Percentiles rank a stretch among this genome's conserved stretches.
Evolutionary conservation across 2,797 vertebrate species (phyloP).

Genomic region (Synaphobranchus kaupii): DNA sequence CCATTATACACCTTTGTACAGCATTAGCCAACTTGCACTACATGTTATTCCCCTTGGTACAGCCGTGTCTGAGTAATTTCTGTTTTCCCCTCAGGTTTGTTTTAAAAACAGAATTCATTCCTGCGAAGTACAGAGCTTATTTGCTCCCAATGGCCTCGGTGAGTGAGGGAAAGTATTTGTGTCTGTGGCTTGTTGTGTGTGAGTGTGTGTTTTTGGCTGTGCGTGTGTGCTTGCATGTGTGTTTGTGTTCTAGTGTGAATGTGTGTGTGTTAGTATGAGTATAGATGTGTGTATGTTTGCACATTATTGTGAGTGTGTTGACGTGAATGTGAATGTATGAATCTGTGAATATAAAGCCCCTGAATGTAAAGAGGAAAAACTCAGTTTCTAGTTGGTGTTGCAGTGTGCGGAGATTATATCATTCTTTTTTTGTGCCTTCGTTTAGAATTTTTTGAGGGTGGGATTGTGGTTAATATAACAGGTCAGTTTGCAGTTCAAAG

Average conservation of each 20-base stretch:
- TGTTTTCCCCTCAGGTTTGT: constrained; percentile 75
- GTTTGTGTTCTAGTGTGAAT: neutral
- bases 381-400: neutral
- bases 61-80: neutral
- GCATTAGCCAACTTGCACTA: neutral
- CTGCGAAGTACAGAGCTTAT: constrained; percentile 80
- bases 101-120: constrained; percentile 93
- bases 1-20: neutral
- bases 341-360: no score
- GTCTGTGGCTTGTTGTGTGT: constrained; percentile 27
- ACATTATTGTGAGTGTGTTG: neutral
- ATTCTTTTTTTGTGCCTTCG: neutral
- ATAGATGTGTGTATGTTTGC: neutral
- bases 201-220: neutral
- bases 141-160: constrained; percentile 88
- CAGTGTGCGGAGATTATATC: neutral
- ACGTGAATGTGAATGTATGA: neutral
- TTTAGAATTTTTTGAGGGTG: neutral
- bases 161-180: constrained; percentile 48
- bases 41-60: neutral
- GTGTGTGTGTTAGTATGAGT: neutral
- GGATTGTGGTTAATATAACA: neutral
- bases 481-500: neutral
- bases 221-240: constrained; percentile 4
- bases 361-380: neutral